Evolutionary conservation across 2,797 vertebrate genomes (phyloP).

Genomic region (Catharus ustulatus): DNA sequence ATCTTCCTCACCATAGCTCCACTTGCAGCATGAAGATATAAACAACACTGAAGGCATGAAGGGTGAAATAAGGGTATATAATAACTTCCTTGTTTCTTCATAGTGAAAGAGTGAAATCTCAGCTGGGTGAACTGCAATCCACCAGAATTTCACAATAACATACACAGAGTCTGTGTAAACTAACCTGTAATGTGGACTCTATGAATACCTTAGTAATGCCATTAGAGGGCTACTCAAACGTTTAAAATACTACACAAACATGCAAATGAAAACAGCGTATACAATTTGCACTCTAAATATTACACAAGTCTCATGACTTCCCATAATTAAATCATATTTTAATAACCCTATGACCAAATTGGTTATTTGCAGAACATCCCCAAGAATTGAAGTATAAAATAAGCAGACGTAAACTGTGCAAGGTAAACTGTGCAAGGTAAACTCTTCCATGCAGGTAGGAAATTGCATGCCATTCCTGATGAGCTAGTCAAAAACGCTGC

Average conservation of each 20-base stretch:
- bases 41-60: neutral
- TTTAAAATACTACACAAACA: neutral
- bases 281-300: neutral
- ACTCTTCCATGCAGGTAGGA: neutral
- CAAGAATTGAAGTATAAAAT: neutral
- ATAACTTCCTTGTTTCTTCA: neutral
- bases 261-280: neutral
- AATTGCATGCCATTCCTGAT: neutral
- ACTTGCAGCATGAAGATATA: neutral
- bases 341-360: neutral
- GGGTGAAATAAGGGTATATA: neutral
- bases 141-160: neutral
- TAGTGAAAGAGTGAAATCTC: neutral
- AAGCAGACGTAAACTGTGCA: neutral
- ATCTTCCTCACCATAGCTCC: neutral
- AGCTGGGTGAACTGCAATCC: neutral
- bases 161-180: neutral
- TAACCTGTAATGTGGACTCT: neutral
- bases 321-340: neutral
- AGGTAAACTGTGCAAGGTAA: neutral
- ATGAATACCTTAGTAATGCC: neutral
- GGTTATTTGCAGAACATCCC: neutral
- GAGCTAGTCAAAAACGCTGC: neutral
- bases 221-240: rapidly evolving
- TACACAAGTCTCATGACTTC: neutral